A percentile compares a stretch with the other conserved stretches of the same genome.
phyloP scores from a whole-genome alignment of 2,888 invertebrate genomes.

The Mesorhabditis sp. region DNA sequence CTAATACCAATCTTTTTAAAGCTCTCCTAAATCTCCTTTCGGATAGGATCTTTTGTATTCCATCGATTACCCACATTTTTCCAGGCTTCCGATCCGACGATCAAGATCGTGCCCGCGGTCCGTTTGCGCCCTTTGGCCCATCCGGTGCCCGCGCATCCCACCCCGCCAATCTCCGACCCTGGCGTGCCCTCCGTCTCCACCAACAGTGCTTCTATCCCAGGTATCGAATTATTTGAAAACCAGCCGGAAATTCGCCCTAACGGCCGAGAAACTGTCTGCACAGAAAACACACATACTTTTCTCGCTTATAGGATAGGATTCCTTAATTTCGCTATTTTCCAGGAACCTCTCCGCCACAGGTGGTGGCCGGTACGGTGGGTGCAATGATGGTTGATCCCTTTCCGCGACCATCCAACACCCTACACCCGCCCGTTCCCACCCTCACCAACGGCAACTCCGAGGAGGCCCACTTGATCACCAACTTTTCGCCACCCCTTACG shows the following conservation, averaged over 20 bases:
- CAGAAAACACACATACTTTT: constrained; percentile 11
- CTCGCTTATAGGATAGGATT: background rate
- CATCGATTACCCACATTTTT: constrained; percentile 10
- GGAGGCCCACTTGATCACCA: constrained; percentile 7
- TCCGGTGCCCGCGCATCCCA: constrained; percentile 8
- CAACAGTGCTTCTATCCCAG: background rate
- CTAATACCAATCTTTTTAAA: constrained; percentile 7
- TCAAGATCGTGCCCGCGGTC: constrained; percentile 42
- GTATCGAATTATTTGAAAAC: background rate
- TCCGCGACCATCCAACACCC: background rate
- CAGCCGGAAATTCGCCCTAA: constrained; percentile 8
- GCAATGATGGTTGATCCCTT: background rate
- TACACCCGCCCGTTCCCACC: constrained; percentile 5
- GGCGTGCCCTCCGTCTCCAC: background rate
- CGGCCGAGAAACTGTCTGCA: constrained; percentile 7
- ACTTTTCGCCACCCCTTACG: constrained; percentile 32
- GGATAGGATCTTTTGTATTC: too few relatives aligned
- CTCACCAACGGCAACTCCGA: constrained; percentile 11
- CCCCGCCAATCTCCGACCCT: background rate
- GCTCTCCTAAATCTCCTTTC: background rate
- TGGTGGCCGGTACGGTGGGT: background rate
- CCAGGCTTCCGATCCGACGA: constrained; percentile 38
- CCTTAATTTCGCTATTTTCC: background rate
- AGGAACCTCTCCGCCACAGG: background rate
- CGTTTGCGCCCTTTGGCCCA: constrained; percentile 12